Conservation (phyloP, 2,888 invertebrate genomes). For the Rhagium mordax region DNA sequence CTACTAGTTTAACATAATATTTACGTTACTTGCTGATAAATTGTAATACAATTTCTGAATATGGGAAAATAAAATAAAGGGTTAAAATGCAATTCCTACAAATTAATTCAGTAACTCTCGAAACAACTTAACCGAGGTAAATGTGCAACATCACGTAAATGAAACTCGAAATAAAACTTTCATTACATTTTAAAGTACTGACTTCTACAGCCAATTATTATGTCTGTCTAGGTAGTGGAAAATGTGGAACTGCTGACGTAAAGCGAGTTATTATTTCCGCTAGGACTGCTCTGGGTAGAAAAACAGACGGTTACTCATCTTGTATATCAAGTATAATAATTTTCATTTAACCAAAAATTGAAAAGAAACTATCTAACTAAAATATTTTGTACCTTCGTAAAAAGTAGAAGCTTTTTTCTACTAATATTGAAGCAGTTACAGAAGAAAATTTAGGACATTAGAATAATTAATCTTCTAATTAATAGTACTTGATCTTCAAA, state of each 20-base stretch:
- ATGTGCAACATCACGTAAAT: background rate
- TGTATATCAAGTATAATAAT: too few relatives aligned
- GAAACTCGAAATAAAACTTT: background rate
- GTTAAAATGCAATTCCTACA: background rate
- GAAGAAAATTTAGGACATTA: too few relatives aligned
- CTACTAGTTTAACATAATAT: background rate
- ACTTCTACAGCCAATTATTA: background rate
- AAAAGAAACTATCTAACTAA: too few relatives aligned
- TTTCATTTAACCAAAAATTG: too few relatives aligned
- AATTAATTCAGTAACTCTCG: background rate
- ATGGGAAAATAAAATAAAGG: background rate
- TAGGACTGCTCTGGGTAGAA: background rate
- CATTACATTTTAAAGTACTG: background rate
- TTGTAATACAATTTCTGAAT: background rate
- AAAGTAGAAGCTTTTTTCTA: too few relatives aligned
- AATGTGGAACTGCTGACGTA: background rate
- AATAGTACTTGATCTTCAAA: too few relatives aligned
- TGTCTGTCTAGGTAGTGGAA: background rate
- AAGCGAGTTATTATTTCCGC: slow-evolving; percentile 3
- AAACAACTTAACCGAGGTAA: background rate
- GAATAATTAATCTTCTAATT: too few relatives aligned
- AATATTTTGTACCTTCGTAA: too few relatives aligned
- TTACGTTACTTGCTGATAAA: background rate
- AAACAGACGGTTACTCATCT: background rate
- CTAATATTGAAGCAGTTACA: too few relatives aligned